These are phyloP conservation scores for Monopis laevigella DNA, from an alignment of 2,888 invertebrate genomes.

Conservation along the genomic window DNA sequence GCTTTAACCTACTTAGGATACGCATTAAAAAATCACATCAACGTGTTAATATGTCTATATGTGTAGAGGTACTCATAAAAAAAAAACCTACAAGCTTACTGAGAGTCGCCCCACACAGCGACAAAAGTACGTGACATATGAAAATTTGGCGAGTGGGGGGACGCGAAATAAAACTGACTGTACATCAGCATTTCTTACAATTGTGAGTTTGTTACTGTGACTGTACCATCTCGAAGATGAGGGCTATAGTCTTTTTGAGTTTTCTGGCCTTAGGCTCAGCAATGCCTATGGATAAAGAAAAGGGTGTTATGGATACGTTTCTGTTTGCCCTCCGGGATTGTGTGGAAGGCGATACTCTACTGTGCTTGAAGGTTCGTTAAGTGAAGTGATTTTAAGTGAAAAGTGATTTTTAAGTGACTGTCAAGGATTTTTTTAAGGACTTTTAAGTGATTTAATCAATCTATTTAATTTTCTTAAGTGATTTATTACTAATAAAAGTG, in stretches of 20 bases:
- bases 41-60: conserved; percentile 43
- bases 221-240: conserved; percentile 39
- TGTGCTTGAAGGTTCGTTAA: conserved; percentile 76
- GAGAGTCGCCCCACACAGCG: conserved; percentile 18
- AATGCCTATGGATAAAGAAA: conserved; percentile 47
- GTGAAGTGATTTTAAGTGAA: conserved; percentile 33
- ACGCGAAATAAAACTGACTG: conserved; percentile 52
- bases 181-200: conserved; percentile 46
- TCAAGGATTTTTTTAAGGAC: too few species aligned
- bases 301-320: conserved; percentile 45
- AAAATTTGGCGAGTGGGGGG: conserved; percentile 41
- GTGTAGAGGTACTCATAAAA: conserved; percentile 17
- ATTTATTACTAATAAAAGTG: too few species aligned
- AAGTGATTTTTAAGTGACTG: too few species aligned
- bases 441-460: too few species aligned
- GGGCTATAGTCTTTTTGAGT: conserved; percentile 42
- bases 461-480: too few species aligned
- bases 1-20: conserved; percentile 28
- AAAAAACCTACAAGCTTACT: conserved; percentile 28
- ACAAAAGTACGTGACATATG: conserved; percentile 45
- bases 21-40: conserved; percentile 30
- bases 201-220: conserved; percentile 39
- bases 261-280: conserved; percentile 39
- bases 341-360: conserved; percentile 72
- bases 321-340: conserved; percentile 70